Evolutionary conservation across 2,113 vertebrate species (phyloP).

Genomic region (Parus major): DNA sequence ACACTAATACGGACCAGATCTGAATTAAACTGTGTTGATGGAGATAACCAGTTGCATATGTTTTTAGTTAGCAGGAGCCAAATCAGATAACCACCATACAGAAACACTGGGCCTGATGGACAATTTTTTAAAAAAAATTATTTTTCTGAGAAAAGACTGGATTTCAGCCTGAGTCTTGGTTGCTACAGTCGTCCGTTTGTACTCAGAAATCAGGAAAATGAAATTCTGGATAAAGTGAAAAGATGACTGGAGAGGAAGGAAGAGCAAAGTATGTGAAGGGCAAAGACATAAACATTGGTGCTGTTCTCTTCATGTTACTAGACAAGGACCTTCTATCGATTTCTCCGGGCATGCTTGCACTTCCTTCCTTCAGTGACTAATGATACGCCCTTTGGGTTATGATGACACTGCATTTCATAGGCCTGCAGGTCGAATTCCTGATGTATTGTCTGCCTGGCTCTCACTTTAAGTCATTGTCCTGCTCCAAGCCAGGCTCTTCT

Average conservation of each 20-base stretch:
- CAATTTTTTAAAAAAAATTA: background rate
- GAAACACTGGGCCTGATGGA: slow-evolving; percentile 21
- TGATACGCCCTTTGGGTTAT: slow-evolving; percentile 69
- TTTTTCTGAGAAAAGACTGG: background rate
- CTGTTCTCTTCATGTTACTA: slow-evolving; percentile 65
- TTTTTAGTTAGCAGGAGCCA: slow-evolving; percentile 59
- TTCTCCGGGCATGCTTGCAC: slow-evolving; percentile 63
- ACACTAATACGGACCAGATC: slow-evolving; percentile 57
- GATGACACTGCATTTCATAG: slow-evolving; percentile 72
- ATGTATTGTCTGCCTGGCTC: slow-evolving; percentile 58
- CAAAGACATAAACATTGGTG: slow-evolving; percentile 76
- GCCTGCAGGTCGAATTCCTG: slow-evolving; percentile 57
- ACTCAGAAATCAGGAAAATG: slow-evolving; percentile 47
- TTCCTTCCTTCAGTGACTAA: slow-evolving; percentile 75
- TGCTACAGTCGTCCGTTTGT: background rate
- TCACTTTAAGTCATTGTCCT: slow-evolving; percentile 50
- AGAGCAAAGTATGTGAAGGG: slow-evolving; percentile 74
- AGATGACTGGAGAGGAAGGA: slow-evolving; percentile 60
- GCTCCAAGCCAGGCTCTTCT: background rate
- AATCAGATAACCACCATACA: slow-evolving; percentile 48
- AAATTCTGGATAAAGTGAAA: slow-evolving; percentile 65
- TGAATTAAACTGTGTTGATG: slow-evolving; percentile 71
- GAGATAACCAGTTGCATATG: slow-evolving; percentile 67
- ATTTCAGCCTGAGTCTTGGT: background rate
- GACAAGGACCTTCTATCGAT: slow-evolving; percentile 77